Base-by-base conservation (phyloP, 2,888 invertebrate genomes). In the Mayetiola destructor region DNA sequence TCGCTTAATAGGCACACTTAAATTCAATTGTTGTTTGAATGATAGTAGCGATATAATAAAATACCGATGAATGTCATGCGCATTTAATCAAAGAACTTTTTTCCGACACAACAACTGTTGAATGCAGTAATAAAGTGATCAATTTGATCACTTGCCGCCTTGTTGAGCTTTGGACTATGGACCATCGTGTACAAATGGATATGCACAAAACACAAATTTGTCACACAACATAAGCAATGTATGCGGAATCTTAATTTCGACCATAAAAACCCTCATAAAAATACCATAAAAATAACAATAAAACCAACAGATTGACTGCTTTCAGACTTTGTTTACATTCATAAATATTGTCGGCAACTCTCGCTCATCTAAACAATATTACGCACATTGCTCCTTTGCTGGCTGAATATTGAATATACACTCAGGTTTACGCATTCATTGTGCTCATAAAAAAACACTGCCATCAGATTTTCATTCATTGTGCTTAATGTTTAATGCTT, bases 191-290 rank as follows among this genome's bases (percentile, higher is more conserved):
- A 12, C 37, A 37, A n/a, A 37, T 37, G 12, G 8, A 48, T 27
- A 4, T 10, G 42, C 27, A 14, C 23, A 23, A 42, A 48, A 8
- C 27, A n/a, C 5, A 48, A 27, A 48, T 48, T 48, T 48, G 48
- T 48, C 48, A 48, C 48, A 21, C 21, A 4, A 14, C 20, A n/a
- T 39, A 18, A 39, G 36, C 12, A 39, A 9, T 12, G 39, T 12
- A 4, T 20, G 39, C 6, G 23, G 16, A 27, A 42, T 42, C 21
- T 27, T 27, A 23, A 48, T 48, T 27, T 23, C 14, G 48, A 14
- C 23, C 48, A 48, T 48, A 27, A 48, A 48, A 48, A 48, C 27
- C 48, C 27, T 48, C 54, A 54, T 54, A 54, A 54, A 54, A 54
- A 36, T 35, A 35, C 35, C 18, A 54, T 54, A 54, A 54, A 53